A percentile compares a stretch with the other conserved stretches of the same genome.
Evolutionary conservation across 2,797 vertebrate genomes (phyloP).

Genomic region (Nothura maculosa): DNA sequence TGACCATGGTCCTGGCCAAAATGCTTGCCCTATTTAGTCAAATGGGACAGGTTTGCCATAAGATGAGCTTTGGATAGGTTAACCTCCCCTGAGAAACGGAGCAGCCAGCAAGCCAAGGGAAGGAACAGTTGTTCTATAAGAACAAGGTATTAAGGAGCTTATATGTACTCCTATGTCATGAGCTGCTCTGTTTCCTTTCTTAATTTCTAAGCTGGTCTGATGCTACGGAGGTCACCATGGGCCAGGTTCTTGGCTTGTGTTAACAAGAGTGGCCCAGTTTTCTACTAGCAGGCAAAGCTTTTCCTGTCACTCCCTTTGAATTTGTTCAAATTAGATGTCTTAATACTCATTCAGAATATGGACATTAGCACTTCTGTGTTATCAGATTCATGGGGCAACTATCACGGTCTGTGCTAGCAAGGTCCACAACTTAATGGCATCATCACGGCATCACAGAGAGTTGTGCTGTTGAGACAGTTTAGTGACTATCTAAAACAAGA

Average conservation of each 20-base stretch:
- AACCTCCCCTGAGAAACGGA: background rate
- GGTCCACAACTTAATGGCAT: background rate
- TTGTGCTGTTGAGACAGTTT: background rate
- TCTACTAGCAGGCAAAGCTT: conserved; percentile 24
- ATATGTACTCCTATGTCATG: background rate
- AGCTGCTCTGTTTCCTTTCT: conserved; percentile 41
- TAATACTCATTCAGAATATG: background rate
- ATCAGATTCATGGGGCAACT: background rate
- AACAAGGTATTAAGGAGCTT: conserved; percentile 36
- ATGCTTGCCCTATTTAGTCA: background rate
- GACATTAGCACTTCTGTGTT: background rate
- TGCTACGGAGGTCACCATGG: background rate
- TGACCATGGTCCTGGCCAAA: background rate
- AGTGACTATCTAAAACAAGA: no score
- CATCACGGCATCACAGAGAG: background rate
- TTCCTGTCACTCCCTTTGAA: conserved; percentile 2
- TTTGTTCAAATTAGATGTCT: conserved; percentile 38
- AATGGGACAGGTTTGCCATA: background rate
- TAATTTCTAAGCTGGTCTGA: conserved; percentile 65
- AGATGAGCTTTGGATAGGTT: background rate
- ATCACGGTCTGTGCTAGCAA: background rate
- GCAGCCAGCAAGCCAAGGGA: background rate
- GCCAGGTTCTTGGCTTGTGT: background rate
- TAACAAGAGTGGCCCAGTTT: background rate
- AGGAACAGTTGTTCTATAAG: background rate